A percentile compares a stretch with the other conserved stretches of the same genome.
phyloP scores from a whole-genome alignment of 2,797 vertebrate genomes.

The Paratrypauchen microcephalus region DNA sequence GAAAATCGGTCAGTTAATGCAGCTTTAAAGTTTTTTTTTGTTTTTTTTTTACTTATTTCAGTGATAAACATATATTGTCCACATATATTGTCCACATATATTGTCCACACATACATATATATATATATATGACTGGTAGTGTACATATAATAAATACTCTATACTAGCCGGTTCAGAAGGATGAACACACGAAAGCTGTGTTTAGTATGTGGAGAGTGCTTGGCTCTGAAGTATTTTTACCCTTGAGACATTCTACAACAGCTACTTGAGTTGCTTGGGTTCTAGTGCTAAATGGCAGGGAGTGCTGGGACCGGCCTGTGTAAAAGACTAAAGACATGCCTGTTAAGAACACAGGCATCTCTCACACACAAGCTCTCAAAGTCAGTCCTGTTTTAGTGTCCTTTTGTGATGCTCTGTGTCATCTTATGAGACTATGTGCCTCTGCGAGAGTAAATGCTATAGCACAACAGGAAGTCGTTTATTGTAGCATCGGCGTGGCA shows the following conservation, averaged over 20 bases:
- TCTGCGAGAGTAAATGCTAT: constrained; percentile 44
- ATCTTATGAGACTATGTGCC: constrained; percentile 42
- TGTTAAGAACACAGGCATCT: constrained; percentile 49
- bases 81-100: constrained; percentile 7
- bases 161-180: background rate
- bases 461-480: constrained; percentile 73
- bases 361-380: constrained; percentile 54
- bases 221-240: constrained; percentile 47
- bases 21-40: no score
- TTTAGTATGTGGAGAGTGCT: constrained; percentile 33
- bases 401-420: constrained; percentile 44
- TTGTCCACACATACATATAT: no score
- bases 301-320: constrained; percentile 43
- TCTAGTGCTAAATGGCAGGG: constrained; percentile 56
- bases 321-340: constrained; percentile 52
- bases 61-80: constrained; percentile 3
- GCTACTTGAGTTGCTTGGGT: constrained; percentile 48
- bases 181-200: constrained; percentile 23
- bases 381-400: constrained; percentile 67
- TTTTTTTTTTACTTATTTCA: background rate
- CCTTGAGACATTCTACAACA: constrained; percentile 46
- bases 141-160: background rate
- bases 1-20: no score
- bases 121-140: no score
- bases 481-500: constrained; percentile 53